phyloP scores from a whole-genome alignment of 2,797 vertebrate genomes.

The Cynopterus sphinx region DNA sequence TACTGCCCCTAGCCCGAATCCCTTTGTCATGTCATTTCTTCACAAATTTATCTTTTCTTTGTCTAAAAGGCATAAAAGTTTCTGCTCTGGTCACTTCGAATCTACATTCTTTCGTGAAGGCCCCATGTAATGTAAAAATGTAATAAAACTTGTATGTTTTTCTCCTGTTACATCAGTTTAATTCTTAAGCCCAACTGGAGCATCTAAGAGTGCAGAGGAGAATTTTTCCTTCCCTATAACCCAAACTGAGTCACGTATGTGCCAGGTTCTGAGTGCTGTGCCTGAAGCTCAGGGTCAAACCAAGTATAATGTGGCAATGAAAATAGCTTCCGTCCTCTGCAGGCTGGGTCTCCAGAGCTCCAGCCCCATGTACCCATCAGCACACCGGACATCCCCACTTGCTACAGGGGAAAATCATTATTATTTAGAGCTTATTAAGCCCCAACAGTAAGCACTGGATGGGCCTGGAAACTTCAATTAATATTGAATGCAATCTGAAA shows the following conservation, averaged over 20 bases:
- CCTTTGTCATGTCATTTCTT: background rate
- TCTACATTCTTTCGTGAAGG: background rate
- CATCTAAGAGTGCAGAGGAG: background rate
- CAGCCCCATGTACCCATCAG: background rate
- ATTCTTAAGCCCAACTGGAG: background rate
- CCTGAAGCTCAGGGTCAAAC: background rate
- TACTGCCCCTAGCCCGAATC: background rate
- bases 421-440: constrained; percentile 76
- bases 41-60: background rate
- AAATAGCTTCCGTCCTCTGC: background rate
- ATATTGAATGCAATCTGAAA: background rate
- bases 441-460: constrained; percentile 44
- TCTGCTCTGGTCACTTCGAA: background rate
- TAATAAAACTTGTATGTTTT: background rate
- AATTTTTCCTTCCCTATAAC: background rate
- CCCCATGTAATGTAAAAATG: background rate
- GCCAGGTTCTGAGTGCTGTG: background rate
- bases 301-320: background rate
- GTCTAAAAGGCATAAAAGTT: background rate
- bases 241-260: background rate
- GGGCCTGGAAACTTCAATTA: constrained; percentile 55
- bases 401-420: constrained; percentile 61
- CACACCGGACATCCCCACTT: background rate
- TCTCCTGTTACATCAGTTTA: background rate
- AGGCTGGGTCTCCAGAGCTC: background rate